Conservation (phyloP, 1,140 invertebrate genomes). For the Drosophila malerkotliana region DNA sequence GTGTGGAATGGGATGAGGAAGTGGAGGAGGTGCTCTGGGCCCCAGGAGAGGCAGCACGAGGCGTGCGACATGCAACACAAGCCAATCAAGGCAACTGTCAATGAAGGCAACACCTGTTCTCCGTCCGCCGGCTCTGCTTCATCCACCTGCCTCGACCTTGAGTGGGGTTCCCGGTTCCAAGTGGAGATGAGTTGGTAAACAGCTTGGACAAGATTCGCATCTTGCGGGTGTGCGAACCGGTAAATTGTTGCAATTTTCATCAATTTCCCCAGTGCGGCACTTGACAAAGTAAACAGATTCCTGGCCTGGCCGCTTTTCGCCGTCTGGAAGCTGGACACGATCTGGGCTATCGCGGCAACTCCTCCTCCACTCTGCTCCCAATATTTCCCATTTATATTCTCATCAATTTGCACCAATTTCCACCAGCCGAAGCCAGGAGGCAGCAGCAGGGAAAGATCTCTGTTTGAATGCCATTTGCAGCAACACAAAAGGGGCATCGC, state of each 20-base stretch:
- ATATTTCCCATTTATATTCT: conserved; percentile 47
- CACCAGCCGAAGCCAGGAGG: conserved; percentile 6
- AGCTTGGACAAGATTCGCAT: conserved; percentile 20
- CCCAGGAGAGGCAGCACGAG: conserved; percentile 21
- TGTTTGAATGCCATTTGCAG: conserved; percentile 55
- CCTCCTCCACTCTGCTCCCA: conserved; percentile 18
- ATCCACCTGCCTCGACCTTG: conserved; percentile 52
- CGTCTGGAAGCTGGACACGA: conserved; percentile 3
- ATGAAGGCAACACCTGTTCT: conserved; percentile 67
- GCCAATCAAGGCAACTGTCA: conserved; percentile 73
- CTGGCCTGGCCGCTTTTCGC: conserved; percentile 9
- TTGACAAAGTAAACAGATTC: conserved; percentile 40
- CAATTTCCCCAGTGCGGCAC: conserved; percentile 38
- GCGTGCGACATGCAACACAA: conserved; percentile 72
- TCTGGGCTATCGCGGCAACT: conserved; percentile 3
- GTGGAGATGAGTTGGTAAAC: conserved; percentile 23
- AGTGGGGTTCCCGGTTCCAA: conserved; percentile 20
- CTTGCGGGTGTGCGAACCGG: conserved; percentile 46
- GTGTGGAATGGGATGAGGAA: conserved; percentile 6
- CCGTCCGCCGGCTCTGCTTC: conserved; percentile 16
- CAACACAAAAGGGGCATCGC: conserved; percentile 65
- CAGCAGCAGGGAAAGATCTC: conserved; percentile 4
- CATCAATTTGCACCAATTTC: conserved; percentile 53
- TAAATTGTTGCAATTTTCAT: conserved; percentile 41
- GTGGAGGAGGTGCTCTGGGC: conserved; percentile 18